Base-by-base conservation (phyloP, 2,113 vertebrate species). In the Motacilla alba region DNA sequence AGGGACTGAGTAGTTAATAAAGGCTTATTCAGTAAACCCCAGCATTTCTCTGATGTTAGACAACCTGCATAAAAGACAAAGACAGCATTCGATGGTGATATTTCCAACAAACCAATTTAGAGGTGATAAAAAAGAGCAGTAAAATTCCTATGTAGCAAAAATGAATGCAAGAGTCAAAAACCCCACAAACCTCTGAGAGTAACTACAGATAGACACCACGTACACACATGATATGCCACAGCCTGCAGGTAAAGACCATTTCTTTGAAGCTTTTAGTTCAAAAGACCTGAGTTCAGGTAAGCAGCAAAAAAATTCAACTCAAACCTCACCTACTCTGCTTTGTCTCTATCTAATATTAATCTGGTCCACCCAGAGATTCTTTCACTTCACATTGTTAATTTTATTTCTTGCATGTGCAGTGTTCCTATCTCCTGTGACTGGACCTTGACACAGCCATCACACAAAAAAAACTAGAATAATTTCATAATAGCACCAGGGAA, bases 1-100 rank as follows among this genome's bases (percentile, higher is more conserved):
- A 92, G 92, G 37, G 52, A 79, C 88, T 87, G 88, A 93, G 90
- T 16, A 78, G 85, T 70, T 96, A 95, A 90, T 93, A 93, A 94
- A 93, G 85, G 79, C 76, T 94, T 83, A 41, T 43, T 44, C 47
- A 78, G 70, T 58, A 91, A 96, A 85, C 70, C 27, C 75, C 62
- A 79, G 67, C 58, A 43, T 81, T 93, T 93, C 56, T 74, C 80
- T 80, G 41, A 56, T 72, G 62, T 90, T 83, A 75, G 39, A 81
- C 47, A 83, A 88, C 82, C 56, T 47, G 39, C 56, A 81, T 31
- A 84, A 94, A 89, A 89, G 80, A 81, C 86, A 93, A 84, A 89
- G 81, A n/a, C 22, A 56, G 50, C 28, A 35, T 4, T 30, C 0
- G 0, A 28, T 18, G 26, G 56, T 70, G 76, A 21, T 55, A 35